Conservation (phyloP, 2,113 vertebrate species). For the Peucedramus taeniatus region DNA sequence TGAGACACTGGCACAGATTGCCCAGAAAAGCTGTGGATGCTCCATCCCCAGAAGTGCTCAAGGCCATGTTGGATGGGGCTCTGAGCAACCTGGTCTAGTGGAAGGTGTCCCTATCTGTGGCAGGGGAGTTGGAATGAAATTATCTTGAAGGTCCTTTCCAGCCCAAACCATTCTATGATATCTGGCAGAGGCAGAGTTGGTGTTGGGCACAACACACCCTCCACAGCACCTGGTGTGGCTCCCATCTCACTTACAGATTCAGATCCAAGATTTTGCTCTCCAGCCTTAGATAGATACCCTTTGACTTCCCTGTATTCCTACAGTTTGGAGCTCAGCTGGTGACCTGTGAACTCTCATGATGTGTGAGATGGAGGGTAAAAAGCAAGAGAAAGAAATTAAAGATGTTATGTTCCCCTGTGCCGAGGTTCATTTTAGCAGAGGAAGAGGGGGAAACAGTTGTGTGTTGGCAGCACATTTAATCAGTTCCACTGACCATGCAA, state of each 20-base stretch:
- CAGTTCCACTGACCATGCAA: not conserved
- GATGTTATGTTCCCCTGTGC: not conserved
- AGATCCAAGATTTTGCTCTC: not conserved
- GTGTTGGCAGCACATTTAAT: not conserved
- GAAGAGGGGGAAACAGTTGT: not conserved
- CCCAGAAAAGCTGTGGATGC: not conserved
- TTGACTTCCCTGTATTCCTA: not conserved
- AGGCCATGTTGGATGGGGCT: not conserved
- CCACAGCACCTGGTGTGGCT: rapidly evolving
- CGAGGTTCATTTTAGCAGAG: not conserved
- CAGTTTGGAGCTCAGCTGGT: not conserved
- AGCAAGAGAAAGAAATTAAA: not conserved
- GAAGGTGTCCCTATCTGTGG: not conserved
- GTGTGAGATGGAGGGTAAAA: not conserved
- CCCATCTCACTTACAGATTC: not conserved
- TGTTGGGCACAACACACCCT: not conserved
- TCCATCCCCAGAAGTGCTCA: not conserved
- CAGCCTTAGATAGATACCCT: not conserved
- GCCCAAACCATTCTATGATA: not conserved
- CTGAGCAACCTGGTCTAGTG: not conserved
- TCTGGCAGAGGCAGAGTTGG: not conserved
- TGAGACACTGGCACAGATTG: not conserved
- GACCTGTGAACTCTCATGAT: not conserved
- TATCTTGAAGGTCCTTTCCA: not conserved
- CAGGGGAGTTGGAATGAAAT: not conserved